Evolutionary conservation across 1,140 invertebrate species (phyloP), one percentile per base, ranked within the genome.

Genomic region (Agraylea sexmaculata): DNA sequence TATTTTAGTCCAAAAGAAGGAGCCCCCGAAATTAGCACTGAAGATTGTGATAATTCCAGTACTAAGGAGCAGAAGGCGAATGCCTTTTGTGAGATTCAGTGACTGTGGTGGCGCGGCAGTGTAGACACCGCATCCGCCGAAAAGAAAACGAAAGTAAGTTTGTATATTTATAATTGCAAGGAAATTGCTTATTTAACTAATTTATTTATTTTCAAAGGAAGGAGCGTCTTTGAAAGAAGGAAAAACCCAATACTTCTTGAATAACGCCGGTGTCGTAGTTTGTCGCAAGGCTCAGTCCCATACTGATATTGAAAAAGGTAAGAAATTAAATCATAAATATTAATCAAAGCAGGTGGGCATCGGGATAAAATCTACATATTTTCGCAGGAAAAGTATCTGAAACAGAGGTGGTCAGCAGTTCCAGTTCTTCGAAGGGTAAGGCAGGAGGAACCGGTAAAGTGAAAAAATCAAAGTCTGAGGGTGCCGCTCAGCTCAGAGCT

Each of bases 401-500:
- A 6, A 59, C 58, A 4, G 62, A 65, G 43, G 59, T 60, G 62
- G 22, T 61, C 59, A 4, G 57, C 62, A 11, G n/a, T n/a, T n/a
- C n/a, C 64, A 61, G 15, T 57, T 61, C 5, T 42, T 63, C 30
- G 59, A 68, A 56, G 61, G 63, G 65, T 25, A 68, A 68, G 51
- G 65, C 62, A 1, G 55, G 51, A 5, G 65, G 63, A 6, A 62
- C 59, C 28, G 62, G 56, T 47, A 65, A 66, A 32, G 62, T 59
- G 23, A 68, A 68, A 52, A 68, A 65, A 46, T 62, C 63, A 19
- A 65, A 65, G 46, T 58, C 65, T 6, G 65, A 66, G 23, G 37
- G 39, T 5, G 43, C 23, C n/a, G 34, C 42, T 50, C 56, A 11
- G 12, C 31, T 46, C 21, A 37, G 47, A 7, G 12, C 45, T 5